Evolutionary conservation across 2,797 vertebrate species (phyloP).

Genomic region (Hoplostethus atlanticus): DNA sequence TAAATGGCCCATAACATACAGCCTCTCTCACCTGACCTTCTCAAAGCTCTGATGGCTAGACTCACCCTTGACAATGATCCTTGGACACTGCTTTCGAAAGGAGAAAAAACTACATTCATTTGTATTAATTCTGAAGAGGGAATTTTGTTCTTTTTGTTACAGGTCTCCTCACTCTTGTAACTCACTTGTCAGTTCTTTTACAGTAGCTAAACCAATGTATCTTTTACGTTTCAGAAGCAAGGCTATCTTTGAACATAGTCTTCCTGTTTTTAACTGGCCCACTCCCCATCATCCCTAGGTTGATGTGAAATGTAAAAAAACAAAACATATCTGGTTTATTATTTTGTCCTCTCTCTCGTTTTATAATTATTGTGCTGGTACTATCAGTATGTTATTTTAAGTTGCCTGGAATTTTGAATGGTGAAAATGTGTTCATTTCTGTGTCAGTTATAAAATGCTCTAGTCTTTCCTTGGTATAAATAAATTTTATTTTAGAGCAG

Average conservation of each 20-base stretch:
- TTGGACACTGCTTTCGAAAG: constrained; percentile 14
- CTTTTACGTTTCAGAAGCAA: constrained; percentile 5
- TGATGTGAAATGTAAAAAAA: constrained; percentile 31
- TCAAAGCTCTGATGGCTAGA: constrained; percentile 1
- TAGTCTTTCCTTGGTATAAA: constrained; percentile 53
- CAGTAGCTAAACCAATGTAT: constrained; percentile 19
- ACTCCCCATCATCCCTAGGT: constrained; percentile 10
- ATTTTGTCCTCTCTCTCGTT: constrained; percentile 22
- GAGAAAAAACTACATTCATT: constrained; percentile 13
- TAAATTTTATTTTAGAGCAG: constrained; percentile 63
- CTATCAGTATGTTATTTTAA: constrained; percentile 44
- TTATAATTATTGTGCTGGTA: constrained; percentile 43
- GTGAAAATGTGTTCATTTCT: constrained; percentile 36
- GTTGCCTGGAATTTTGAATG: constrained; percentile 52
- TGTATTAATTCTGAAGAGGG: constrained; percentile 35
- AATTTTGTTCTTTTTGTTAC: constrained; percentile 23
- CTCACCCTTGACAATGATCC: constrained; percentile 8
- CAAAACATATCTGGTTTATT: constrained; percentile 19
- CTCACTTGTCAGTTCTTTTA: constrained; percentile 20
- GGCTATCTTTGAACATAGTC: constrained; percentile 7
- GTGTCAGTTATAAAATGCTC: constrained; percentile 50
- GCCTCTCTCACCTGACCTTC: constrained; percentile 17
- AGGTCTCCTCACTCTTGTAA: constrained; percentile 18
- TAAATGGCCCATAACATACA: constrained; percentile 47
- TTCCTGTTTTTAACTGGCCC: constrained; percentile 6